A percentile compares a stretch with the other conserved stretches of the same genome.
Evolutionary conservation across 2,797 vertebrate genomes (phyloP).

Genomic region (Meda fulgida): DNA sequence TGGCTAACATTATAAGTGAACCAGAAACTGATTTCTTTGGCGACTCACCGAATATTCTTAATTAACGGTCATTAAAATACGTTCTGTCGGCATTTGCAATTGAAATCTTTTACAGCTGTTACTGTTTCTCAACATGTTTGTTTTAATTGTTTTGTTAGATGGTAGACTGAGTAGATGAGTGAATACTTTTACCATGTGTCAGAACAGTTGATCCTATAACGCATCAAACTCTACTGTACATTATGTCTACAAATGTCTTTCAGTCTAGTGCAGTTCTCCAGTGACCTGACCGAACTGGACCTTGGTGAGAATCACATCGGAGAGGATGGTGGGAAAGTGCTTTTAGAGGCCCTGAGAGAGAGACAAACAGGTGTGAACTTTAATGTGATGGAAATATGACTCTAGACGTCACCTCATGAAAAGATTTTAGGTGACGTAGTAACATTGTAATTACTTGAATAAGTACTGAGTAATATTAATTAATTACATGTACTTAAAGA

Average conservation of each 20-base stretch:
- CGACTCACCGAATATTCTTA: background rate
- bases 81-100: background rate
- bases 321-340: constrained; percentile 60
- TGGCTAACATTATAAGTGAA: background rate
- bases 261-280: constrained; percentile 68
- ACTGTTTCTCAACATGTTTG: background rate
- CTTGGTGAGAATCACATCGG: constrained; percentile 67
- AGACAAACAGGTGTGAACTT: constrained; percentile 62
- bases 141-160: background rate
- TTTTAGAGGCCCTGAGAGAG: constrained; percentile 64
- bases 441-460: too few species aligned
- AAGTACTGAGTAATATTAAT: too few species aligned
- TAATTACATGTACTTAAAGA: too few species aligned
- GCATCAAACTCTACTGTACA: constrained; percentile 5
- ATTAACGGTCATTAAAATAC: constrained; percentile 1
- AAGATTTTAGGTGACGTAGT: background rate
- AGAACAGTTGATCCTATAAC: background rate
- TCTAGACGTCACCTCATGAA: background rate
- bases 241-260: constrained; percentile 42
- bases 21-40: background rate
- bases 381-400: background rate
- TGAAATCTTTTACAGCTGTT: background rate
- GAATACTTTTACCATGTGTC: background rate
- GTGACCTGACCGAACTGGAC: constrained; percentile 68
- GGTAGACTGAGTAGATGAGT: background rate